Evolutionary conservation across 2,113 vertebrate species (phyloP).

Genomic region (Chionodraco myersi): DNA sequence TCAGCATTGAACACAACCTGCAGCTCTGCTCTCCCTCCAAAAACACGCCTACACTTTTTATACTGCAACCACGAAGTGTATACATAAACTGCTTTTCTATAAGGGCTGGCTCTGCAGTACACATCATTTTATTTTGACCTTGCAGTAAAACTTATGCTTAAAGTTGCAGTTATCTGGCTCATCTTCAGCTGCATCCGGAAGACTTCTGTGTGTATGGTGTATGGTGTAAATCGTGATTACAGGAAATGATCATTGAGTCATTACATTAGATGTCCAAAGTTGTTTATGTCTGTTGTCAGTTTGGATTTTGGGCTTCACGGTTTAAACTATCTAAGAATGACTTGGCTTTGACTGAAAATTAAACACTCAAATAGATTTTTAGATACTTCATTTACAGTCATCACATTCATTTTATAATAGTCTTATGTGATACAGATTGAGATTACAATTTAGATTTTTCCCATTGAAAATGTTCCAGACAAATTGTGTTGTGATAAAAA

Average conservation of each 20-base stretch:
- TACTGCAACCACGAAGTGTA: not conserved
- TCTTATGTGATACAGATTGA: not conserved
- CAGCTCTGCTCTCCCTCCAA: not conserved
- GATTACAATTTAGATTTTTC: not conserved
- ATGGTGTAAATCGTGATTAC: constrained; percentile 30
- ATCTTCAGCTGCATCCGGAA: constrained; percentile 35
- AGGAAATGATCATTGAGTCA: constrained; percentile 49
- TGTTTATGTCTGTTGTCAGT: constrained; percentile 17
- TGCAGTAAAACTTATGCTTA: not conserved
- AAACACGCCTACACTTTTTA: not conserved
- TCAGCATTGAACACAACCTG: not conserved
- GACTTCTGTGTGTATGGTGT: constrained; percentile 25
- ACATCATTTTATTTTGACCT: not conserved
- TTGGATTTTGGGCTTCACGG: constrained; percentile 5
- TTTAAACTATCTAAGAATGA: not conserved
- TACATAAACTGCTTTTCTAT: not conserved
- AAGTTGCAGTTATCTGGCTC: constrained; percentile 1
- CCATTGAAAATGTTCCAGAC: not conserved
- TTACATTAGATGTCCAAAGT: constrained; percentile 34
- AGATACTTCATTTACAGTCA: not conserved
- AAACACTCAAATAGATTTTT: not conserved
- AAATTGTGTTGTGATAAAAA: too few relatives aligned
- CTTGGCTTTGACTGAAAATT: not conserved
- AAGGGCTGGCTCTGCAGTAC: not conserved
- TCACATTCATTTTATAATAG: not conserved